Percentiles rank a stretch among this genome's conserved stretches.
These are phyloP conservation scores for Drosophila setifemur DNA, from an alignment of 1,140 invertebrate species.

Conservation along the genomic window DNA sequence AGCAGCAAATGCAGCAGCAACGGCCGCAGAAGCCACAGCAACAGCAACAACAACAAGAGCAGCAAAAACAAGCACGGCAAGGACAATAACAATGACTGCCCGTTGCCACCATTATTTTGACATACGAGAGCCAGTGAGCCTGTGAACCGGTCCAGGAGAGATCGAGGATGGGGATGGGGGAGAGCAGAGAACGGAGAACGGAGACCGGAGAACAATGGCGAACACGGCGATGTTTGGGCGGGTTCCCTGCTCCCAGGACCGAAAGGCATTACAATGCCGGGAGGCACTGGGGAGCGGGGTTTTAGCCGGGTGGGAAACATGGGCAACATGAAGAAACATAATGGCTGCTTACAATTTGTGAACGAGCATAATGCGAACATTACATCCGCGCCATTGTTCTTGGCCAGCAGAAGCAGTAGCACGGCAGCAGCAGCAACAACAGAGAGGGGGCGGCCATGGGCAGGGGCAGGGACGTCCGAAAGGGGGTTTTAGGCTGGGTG, in stretches of 20 bases:
- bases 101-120: slow-evolving; percentile 69
- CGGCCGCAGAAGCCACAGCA: background rate
- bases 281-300: background rate
- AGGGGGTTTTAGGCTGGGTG: slow-evolving; percentile 40
- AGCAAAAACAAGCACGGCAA: background rate
- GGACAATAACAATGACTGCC: slow-evolving; percentile 55
- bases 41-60: slow-evolving; percentile 41
- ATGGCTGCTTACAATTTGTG: slow-evolving; percentile 81
- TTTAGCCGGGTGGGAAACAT: slow-evolving; percentile 29
- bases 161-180: too few relatives aligned
- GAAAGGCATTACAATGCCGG: slow-evolving; percentile 61
- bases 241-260: slow-evolving; percentile 17
- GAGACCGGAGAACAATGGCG: slow-evolving; percentile 40
- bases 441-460: background rate
- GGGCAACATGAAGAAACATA: slow-evolving; percentile 79
- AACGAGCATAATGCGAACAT: slow-evolving; percentile 81
- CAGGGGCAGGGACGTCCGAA: background rate
- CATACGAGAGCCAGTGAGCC: slow-evolving; percentile 58
- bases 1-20: slow-evolving; percentile 5
- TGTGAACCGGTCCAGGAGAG: too few relatives aligned
- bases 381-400: slow-evolving; percentile 80
- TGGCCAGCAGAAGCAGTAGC: slow-evolving; percentile 1
- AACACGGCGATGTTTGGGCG: slow-evolving; percentile 59
- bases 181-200: background rate
- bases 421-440: background rate